phyloP scores from a whole-genome alignment of 2,888 invertebrate genomes.

The Parnassius orleans region DNA sequence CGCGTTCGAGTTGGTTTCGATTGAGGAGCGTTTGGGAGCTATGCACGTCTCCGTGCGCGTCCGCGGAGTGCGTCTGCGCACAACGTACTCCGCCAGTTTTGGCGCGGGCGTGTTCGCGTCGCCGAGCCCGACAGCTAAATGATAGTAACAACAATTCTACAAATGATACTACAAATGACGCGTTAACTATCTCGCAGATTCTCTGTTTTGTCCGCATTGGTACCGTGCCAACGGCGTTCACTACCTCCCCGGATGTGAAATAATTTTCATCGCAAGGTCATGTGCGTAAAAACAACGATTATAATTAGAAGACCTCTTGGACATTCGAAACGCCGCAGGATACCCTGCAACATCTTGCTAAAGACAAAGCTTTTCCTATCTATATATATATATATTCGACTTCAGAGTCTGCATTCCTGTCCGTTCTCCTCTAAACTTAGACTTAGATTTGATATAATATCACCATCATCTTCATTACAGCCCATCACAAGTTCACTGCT shows the following conservation, averaged over 20 bases:
- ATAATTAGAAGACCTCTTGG: conserved; percentile 1
- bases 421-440: too few relatives aligned
- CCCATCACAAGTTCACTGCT: too few relatives aligned
- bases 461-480: too few relatives aligned
- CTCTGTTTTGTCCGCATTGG: conserved; percentile 60
- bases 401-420: too few relatives aligned
- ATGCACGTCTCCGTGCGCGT: conserved; percentile 41
- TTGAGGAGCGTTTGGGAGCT: conserved; percentile 57
- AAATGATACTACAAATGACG: conserved; percentile 58
- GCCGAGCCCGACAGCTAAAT: conserved; percentile 64
- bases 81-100: conserved; percentile 45
- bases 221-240: conserved; percentile 50
- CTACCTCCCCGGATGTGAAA: conserved; percentile 48
- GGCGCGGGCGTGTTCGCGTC: conserved; percentile 59
- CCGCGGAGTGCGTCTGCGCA: conserved; percentile 37
- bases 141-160: conserved; percentile 73
- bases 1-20: conserved; percentile 56
- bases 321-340: not conserved
- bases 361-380: too few relatives aligned
- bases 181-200: conserved; percentile 46
- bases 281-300: conserved; percentile 32
- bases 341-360: too few relatives aligned
- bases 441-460: too few relatives aligned
- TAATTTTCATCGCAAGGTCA: conserved; percentile 49
- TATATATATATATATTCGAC: too few relatives aligned